Evolutionary conservation across 2,888 invertebrate species (phyloP).

Genomic region (Micoletzkya japonica): DNA sequence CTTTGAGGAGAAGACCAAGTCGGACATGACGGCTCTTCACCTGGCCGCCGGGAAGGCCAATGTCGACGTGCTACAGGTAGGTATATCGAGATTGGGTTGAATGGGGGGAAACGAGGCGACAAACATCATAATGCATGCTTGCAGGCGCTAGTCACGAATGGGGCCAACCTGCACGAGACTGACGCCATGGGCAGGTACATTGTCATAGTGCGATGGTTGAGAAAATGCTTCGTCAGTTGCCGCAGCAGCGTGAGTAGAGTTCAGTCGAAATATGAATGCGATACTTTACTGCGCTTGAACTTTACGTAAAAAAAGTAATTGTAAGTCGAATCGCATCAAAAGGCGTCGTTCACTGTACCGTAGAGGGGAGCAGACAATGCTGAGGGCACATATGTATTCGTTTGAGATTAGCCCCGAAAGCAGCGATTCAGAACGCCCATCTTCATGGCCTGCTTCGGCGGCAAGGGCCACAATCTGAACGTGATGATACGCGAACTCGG

Average conservation of each 20-base stretch:
- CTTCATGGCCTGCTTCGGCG: constrained; percentile 60
- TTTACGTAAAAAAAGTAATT: no score
- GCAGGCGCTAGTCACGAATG: constrained; percentile 38
- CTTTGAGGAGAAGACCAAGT: constrained; percentile 32
- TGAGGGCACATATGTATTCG: not conserved
- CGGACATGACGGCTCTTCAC: constrained; percentile 53
- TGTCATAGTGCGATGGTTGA: no score
- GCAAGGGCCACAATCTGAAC: constrained; percentile 54
- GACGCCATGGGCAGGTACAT: constrained; percentile 35
- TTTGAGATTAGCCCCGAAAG: not conserved
- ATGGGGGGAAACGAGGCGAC: constrained; percentile 22
- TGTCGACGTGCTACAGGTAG: constrained; percentile 37
- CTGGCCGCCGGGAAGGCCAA: constrained; percentile 56
- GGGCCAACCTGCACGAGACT: constrained; percentile 43
- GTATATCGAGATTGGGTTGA: not conserved
- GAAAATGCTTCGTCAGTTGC: no score
- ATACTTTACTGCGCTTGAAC: not conserved
- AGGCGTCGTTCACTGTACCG: no score
- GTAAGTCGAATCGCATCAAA: not conserved
- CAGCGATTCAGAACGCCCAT: constrained; percentile 50
- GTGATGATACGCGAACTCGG: constrained; percentile 54
- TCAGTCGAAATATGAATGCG: no score
- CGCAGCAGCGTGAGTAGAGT: no score
- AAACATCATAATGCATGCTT: constrained; percentile 31
- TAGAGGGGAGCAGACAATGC: no score